These are phyloP conservation scores for Xenopus tropicalis DNA, from an alignment of 2,113 vertebrate genomes.

Conservation along the genomic window UCB_Xtro_10.0 CM004450.2:74262501-74263000, in stretches of 20 bases:
- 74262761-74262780: neutral
- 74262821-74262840: too few relatives aligned
- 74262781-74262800: too few relatives aligned
- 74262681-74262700: constrained; percentile 90
- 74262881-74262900: too few relatives aligned
- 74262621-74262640: constrained; percentile 60
- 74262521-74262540: constrained; percentile 88
- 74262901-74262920: too few relatives aligned
- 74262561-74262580: constrained; percentile 69
- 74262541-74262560: constrained; percentile 87
- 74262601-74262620: constrained; percentile 61
- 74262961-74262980: too few relatives aligned
- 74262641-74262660: constrained; percentile 76
- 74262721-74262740: constrained; percentile 26
- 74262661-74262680: constrained; percentile 92
- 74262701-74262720: constrained; percentile 66
- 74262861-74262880: too few relatives aligned
- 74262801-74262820: too few relatives aligned
- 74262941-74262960: too few relatives aligned
- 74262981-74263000: too few relatives aligned
- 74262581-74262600: constrained; percentile 64
- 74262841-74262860: too few relatives aligned
- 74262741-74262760: constrained; percentile 1
- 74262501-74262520: constrained; percentile 65
- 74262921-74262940: too few relatives aligned